Conservation (phyloP, 2,888 invertebrate genomes). For the Mantis religiosa region DNA sequence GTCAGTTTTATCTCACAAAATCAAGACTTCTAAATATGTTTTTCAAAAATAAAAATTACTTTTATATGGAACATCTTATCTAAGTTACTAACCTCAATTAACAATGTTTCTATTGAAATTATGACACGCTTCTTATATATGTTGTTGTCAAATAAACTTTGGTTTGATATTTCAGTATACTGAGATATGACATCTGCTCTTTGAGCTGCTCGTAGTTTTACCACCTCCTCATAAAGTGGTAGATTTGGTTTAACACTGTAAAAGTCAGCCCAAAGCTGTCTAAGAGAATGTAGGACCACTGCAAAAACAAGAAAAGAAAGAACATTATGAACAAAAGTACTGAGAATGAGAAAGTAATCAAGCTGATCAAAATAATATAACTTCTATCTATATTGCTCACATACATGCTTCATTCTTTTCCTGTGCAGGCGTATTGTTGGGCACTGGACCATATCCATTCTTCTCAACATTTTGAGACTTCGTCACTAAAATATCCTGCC, state of each 20-base stretch:
- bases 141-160: constrained; percentile 43
- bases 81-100: constrained; percentile 48
- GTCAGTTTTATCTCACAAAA: no score
- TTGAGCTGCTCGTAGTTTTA: constrained; percentile 16
- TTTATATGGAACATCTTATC: no score
- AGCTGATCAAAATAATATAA: no score
- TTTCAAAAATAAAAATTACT: no score
- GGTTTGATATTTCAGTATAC: constrained; percentile 30
- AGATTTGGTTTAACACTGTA: constrained; percentile 40
- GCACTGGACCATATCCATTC: constrained; percentile 16
- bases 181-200: constrained; percentile 6
- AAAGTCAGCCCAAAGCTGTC: constrained; percentile 40
- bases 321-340: neutral
- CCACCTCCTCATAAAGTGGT: constrained; percentile 39
- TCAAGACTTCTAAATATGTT: no score
- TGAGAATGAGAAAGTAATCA: neutral
- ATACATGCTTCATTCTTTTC: neutral
- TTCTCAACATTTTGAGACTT: constrained; percentile 33
- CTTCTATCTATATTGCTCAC: neutral
- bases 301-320: neutral
- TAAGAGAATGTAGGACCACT: constrained; percentile 27
- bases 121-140: constrained; percentile 43
- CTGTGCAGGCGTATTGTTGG: neutral
- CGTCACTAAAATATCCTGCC: constrained; percentile 56
- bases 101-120: constrained; percentile 48